These are phyloP conservation scores for Epinephelus malabaricus DNA, from an alignment of 2,797 vertebrate genomes.

Conservation along the genomic window DNA sequence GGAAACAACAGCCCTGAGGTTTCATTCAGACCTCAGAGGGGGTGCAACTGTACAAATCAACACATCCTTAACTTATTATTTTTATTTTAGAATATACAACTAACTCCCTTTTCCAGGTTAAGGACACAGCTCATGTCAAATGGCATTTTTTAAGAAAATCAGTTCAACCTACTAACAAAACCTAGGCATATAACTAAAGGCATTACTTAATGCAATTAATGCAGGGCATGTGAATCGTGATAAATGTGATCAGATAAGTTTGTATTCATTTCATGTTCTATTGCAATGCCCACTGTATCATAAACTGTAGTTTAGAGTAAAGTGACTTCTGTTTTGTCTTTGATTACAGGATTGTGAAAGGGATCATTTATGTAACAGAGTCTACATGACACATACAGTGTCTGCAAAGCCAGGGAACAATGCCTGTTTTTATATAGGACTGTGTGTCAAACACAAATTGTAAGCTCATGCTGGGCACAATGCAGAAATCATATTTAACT, in stretches of 20 bases:
- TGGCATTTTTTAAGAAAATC: neutral
- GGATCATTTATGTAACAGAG: neutral
- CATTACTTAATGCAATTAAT: no score
- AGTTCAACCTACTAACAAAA: neutral
- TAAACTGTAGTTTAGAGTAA: neutral
- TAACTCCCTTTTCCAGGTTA: neutral
- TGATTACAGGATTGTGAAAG: neutral
- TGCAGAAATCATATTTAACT: conserved; percentile 9
- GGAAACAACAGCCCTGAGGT: conserved; percentile 33
- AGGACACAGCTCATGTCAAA: neutral
- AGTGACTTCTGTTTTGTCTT: neutral
- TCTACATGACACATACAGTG: neutral
- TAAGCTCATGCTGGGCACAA: neutral
- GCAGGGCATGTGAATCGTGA: neutral
- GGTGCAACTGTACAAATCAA: conserved; percentile 9
- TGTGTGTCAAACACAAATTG: neutral
- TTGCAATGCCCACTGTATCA: neutral
- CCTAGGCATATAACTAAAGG: neutral
- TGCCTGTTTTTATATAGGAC: neutral
- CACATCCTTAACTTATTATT: conserved; percentile 5
- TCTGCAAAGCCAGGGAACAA: conserved; percentile 12
- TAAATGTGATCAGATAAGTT: neutral
- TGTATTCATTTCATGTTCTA: neutral
- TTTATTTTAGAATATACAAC: neutral
- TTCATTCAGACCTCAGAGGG: conserved; percentile 39